Percentiles rank a stretch among this genome's conserved stretches.
These are phyloP conservation scores for Malurus leucopterus DNA, from an alignment of 2,797 vertebrate species.

Conservation along the genomic window DNA sequence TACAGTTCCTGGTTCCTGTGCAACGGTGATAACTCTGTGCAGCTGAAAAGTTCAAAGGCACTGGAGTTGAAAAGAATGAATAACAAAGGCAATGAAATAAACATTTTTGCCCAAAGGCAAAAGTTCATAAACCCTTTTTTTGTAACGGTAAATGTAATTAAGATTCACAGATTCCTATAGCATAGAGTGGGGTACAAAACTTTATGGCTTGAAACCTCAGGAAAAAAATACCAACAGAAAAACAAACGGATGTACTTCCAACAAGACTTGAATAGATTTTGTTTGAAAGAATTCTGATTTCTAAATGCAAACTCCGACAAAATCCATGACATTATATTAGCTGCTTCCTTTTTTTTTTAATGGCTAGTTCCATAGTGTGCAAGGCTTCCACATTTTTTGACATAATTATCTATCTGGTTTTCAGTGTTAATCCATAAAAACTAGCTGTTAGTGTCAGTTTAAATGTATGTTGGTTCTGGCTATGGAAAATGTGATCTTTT, in stretches of 20 bases:
- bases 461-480: background rate
- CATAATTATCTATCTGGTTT: background rate
- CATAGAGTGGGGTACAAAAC: conserved; percentile 67
- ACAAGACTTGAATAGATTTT: conserved; percentile 32
- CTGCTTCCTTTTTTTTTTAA: background rate
- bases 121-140: conserved; percentile 82
- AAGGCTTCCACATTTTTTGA: conserved; percentile 5
- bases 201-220: conserved; percentile 67
- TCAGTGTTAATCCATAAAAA: background rate
- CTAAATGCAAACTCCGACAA: conserved; percentile 12
- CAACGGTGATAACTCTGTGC: conserved; percentile 80
- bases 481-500: conserved; percentile 9
- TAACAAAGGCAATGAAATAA: conserved; percentile 82
- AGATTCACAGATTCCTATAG: conserved; percentile 78
- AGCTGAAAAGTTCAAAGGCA: conserved; percentile 83
- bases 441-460: conserved; percentile 17
- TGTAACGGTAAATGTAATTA: conserved; percentile 82
- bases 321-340: background rate
- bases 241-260: conserved; percentile 57
- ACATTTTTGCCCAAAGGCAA: conserved; percentile 82
- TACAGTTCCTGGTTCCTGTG: conserved; percentile 74
- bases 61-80: conserved; percentile 80
- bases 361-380: background rate
- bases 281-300: conserved; percentile 51
- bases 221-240: conserved; percentile 62